A percentile compares a stretch with the other conserved stretches of the same genome.
Conservation (phyloP, 2,113 vertebrate species). For the Pelecanus crispus region DNA sequence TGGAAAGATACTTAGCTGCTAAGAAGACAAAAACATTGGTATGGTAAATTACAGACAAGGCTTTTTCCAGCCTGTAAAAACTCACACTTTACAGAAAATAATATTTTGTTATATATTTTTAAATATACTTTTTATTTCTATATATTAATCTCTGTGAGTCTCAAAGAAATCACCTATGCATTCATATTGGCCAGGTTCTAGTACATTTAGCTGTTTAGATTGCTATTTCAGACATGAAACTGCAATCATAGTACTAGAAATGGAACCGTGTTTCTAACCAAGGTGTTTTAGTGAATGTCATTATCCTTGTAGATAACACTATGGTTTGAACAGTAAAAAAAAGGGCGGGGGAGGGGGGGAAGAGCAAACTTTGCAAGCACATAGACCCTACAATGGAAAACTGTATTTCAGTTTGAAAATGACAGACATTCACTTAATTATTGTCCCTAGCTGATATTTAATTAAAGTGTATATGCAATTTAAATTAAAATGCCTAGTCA, state of each 20-base stretch:
- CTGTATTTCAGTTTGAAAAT: conserved; percentile 48
- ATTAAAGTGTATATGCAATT: conserved; percentile 39
- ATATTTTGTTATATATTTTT: background rate
- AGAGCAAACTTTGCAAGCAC: background rate
- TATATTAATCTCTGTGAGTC: background rate
- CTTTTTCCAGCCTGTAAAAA: background rate
- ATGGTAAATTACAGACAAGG: background rate
- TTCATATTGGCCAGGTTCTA: background rate
- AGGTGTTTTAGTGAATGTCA: background rate
- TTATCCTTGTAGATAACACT: background rate
- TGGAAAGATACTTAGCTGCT: background rate
- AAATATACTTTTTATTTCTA: background rate
- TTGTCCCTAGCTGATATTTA: conserved; percentile 57
- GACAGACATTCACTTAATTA: conserved; percentile 25
- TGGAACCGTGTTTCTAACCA: background rate
- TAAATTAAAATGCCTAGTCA: conserved; percentile 47
- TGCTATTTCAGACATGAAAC: background rate
- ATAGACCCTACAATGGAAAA: background rate
- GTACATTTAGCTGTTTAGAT: background rate
- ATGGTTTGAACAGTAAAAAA: background rate
- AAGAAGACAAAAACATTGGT: background rate
- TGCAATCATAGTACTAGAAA: background rate
- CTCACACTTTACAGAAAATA: background rate
- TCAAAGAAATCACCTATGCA: background rate
- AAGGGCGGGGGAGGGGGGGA: fast-evolving